Conservation (phyloP, 2,797 vertebrate species). For the Euthynnus affinis region DNA sequence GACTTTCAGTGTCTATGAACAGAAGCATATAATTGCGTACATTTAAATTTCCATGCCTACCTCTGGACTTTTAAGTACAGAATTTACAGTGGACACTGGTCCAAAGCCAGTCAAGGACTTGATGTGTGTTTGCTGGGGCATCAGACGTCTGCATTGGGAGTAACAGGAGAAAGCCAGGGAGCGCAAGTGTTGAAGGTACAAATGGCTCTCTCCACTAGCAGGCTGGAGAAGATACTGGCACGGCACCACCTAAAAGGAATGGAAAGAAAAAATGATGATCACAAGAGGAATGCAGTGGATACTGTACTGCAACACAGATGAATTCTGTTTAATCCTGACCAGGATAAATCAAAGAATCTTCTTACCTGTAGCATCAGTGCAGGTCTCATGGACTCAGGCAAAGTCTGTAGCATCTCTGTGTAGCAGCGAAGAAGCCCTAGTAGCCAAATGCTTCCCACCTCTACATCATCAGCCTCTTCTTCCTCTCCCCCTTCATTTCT, state of each 20-base stretch:
- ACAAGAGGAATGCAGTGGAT: neutral
- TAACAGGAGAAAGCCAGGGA: conserved; percentile 97
- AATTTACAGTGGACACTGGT: conserved; percentile 91
- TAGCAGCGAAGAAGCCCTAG: conserved; percentile 96
- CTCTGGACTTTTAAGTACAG: conserved; percentile 92
- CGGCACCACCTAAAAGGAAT: conserved; percentile 89
- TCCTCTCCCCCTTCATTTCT: conserved; percentile 86
- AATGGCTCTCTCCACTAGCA: conserved; percentile 92
- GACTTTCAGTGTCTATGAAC: neutral
- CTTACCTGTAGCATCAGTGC: conserved; percentile 95
- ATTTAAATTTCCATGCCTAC: conserved; percentile 69
- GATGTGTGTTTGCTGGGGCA: conserved; percentile 94
- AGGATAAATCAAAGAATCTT: neutral
- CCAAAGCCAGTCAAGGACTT: conserved; percentile 98
- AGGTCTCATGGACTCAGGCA: conserved; percentile 93
- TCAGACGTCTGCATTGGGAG: conserved; percentile 93
- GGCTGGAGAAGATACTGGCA: conserved; percentile 98
- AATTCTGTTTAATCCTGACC: neutral
- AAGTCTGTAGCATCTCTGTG: conserved; percentile 93
- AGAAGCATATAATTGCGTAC: neutral
- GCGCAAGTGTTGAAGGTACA: conserved; percentile 97
- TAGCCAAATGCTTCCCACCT: conserved; percentile 92
- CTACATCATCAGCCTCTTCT: conserved; percentile 91
- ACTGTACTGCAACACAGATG: too few relatives aligned
- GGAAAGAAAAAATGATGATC: neutral